Evolutionary conservation across 2,797 vertebrate genomes (phyloP), one percentile per base, ranked within the genome.

Genomic region (Gymnothorax javanicus): DNA sequence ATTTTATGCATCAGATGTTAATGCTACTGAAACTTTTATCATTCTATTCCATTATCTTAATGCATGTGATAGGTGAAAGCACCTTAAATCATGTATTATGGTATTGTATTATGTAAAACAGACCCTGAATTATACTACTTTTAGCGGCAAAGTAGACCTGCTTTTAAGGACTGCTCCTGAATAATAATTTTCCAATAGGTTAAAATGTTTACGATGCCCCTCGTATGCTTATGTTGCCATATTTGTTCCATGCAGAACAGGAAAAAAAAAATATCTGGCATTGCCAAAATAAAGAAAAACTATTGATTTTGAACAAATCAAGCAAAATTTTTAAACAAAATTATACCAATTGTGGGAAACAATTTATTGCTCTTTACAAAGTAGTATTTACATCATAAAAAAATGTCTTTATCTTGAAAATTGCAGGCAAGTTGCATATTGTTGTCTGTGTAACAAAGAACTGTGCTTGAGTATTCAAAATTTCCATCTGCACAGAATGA

Each of bases 1-100:
- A 93, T 94, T 94, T 95, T 93, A 96, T 95, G 94, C 94, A 96
- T 96, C 93, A 94, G 92, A 95, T 95, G 93, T 95, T 95, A 95
- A 96, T 95, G 95, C 94, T 94, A 84, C 91, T 96, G 84, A 95
- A 96, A 95, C 84, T 95, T 96, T 95, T 91, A 96, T 95, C 84
- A 94, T 93, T 90, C 82, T 7, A 88, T 92, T 95, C 94, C 93
- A 95, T 96, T 95, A 94, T 94, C 93, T 90, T 95, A 95, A 96
- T 95, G 95, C 94, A 93, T 92, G 89, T 90, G 91, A 92, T 94
- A 94, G 75, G 90, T 86, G 90, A 93, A 95, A 93, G 92, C 90
- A 89, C 90, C 92, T 92, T 95, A 93, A 95, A 96, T 96, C 93
- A 95, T 96, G 93, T 94, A 95, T 96, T 93, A 95, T 93, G 90